Base-by-base conservation (phyloP, 2,797 vertebrate species). In the Etheostoma perlongum region DNA sequence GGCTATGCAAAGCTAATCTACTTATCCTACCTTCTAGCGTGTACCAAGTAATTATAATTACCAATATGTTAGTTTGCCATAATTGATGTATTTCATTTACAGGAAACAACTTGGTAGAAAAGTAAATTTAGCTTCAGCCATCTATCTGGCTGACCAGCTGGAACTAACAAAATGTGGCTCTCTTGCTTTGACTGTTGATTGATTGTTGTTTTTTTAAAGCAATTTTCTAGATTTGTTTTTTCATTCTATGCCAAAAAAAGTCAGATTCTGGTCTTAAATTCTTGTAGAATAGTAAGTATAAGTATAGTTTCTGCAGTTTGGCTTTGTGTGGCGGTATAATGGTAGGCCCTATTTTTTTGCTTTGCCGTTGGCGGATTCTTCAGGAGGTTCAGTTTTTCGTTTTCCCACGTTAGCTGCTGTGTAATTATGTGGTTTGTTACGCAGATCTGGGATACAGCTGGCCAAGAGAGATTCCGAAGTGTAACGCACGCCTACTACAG, bases 401-500 rank as follows among this genome's bases (percentile, higher is more conserved):
- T 67, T 68, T 77, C 55, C 62, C 54, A 54, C 27, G 23, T 69
- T 61, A 40, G 65, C n/a, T 42, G 49, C 49, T 72, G 83, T 86
- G 78, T 90, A 74, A 87, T 72, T 76, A 46, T 82, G 78, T 85
- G 88, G 49, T 49, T 72, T 91, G 64, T 81, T 71, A 3, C 2
- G 61, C 93, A 99, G 98, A 99, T 99, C 90, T 99, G 98, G 98
- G 98, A 99, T 84, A 99, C 98, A 0, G 98, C 98, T 1, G 98
- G 98, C 59, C 98, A 99, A 93, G 98, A 99, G 91, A 95, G 98
- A 49, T 99, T 99, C 93, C 97, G 98, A 84, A 99, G 98, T 0
- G 97, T 99, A 88, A 99, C 98, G 5, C 98, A 99, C 0, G 98
- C 98, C 42, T 99, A 99, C 90, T 99, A 99, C 92, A 95, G 98